These are phyloP conservation scores for Leptobrachium leishanense DNA, from an alignment of 2,113 vertebrate species.

Conservation along the genomic window DNA sequence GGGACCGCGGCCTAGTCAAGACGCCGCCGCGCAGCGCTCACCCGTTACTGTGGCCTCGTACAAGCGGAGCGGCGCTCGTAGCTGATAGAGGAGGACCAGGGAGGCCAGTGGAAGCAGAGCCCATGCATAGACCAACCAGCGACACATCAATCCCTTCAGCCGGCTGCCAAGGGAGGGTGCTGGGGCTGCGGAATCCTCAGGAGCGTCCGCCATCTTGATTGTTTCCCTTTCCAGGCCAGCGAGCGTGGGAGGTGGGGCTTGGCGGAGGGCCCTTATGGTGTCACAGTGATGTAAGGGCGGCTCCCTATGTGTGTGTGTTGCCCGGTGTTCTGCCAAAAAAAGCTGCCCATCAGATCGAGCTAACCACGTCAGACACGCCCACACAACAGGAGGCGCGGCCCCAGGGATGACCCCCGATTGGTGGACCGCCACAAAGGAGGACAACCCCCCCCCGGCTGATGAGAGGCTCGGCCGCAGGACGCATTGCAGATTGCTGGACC, in stretches of 20 bases:
- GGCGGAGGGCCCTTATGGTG: background rate
- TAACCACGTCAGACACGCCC: too few species aligned
- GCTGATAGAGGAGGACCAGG: slow-evolving; percentile 81
- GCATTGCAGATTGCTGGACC: too few species aligned
- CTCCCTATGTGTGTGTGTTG: too few species aligned
- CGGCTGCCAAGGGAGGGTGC: slow-evolving; percentile 21
- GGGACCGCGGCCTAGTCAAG: background rate
- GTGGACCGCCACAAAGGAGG: too few species aligned
- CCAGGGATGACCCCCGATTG: too few species aligned
- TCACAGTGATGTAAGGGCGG: background rate
- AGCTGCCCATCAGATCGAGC: too few species aligned
- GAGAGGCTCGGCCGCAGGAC: too few species aligned
- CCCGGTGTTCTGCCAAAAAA: too few species aligned
- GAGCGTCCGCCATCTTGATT: slow-evolving; percentile 59
- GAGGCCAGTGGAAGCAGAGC: slow-evolving; percentile 76
- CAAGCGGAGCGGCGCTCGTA: slow-evolving; percentile 87
- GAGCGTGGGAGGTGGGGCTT: slow-evolving; percentile 16
- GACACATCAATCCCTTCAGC: slow-evolving; percentile 72
- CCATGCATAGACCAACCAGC: slow-evolving; percentile 70
- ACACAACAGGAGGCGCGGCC: too few species aligned
- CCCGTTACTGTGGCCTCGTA: slow-evolving; percentile 86
- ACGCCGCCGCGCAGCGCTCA: slow-evolving; percentile 62
- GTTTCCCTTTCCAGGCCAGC: background rate
- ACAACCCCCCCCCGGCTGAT: too few species aligned
- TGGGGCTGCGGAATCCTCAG: slow-evolving; percentile 63